A percentile compares a stretch with the other conserved stretches of the same genome.
phyloP scores from a whole-genome alignment of 92 coral and sea anemone species.

The Actinostola sp. region DNA sequence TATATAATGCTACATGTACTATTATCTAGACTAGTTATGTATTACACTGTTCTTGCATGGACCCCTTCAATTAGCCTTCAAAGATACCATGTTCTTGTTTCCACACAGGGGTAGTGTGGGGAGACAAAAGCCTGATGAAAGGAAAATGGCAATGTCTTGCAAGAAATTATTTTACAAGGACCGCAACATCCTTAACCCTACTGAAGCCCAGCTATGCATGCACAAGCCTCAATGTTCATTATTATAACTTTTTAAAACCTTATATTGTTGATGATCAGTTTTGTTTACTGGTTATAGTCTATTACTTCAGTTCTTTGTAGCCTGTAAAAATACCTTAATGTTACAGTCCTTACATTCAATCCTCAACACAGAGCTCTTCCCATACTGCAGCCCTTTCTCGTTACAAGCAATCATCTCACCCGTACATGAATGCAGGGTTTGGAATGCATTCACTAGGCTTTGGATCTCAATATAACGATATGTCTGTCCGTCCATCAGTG shows the following conservation, averaged over 20 bases:
- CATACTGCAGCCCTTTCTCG: constrained; percentile 40
- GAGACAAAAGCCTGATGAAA: too few species aligned
- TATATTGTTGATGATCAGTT: not conserved
- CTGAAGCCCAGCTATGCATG: too few species aligned
- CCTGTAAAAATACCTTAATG: constrained; percentile 29
- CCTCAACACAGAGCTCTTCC: constrained; percentile 39
- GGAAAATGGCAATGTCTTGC: too few species aligned
- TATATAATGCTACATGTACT: too few species aligned
- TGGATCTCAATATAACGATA: constrained; percentile 38
- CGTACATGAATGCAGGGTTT: constrained; percentile 27
- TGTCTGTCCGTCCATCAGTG: constrained; percentile 34
- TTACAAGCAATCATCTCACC: constrained; percentile 35
- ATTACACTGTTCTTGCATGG: too few species aligned
- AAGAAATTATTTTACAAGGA: too few species aligned
- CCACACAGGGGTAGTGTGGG: too few species aligned
- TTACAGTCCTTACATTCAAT: constrained; percentile 40
- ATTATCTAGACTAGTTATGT: too few species aligned
- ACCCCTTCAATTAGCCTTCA: too few species aligned
- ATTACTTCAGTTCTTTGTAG: constrained; percentile 9
- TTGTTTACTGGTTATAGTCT: not conserved
- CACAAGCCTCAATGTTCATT: not conserved
- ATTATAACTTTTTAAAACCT: not conserved
- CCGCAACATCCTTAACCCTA: too few species aligned
- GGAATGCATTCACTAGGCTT: constrained; percentile 32
- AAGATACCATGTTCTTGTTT: too few species aligned